Conservation (phyloP, 2,888 invertebrate genomes). For the Eugnorisma glareosa region DNA sequence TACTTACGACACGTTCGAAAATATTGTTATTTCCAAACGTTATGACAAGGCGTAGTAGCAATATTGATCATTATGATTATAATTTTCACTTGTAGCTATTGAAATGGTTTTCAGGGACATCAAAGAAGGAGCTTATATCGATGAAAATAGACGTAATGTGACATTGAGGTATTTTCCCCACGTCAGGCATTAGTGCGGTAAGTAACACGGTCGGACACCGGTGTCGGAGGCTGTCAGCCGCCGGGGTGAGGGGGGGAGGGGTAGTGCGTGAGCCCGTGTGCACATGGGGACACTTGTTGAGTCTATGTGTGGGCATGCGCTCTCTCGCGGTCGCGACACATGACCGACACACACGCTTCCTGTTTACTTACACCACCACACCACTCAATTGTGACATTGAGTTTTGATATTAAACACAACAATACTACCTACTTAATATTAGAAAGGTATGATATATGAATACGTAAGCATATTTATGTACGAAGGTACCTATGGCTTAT, state of each 20-base stretch:
- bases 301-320: constrained; percentile 81
- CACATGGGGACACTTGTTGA: constrained; percentile 90
- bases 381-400: constrained; percentile 37
- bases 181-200: constrained; percentile 59
- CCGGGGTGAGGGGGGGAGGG: constrained; percentile 42
- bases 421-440: constrained; percentile 23
- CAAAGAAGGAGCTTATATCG: constrained; percentile 32
- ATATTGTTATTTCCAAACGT: constrained; percentile 30
- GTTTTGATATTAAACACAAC: constrained; percentile 37
- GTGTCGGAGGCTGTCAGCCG: constrained; percentile 56
- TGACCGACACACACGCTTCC: constrained; percentile 52
- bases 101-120: constrained; percentile 32
- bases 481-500: constrained; percentile 17
- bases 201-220: constrained; percentile 70
- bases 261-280: constrained; percentile 64
- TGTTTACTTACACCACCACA: constrained; percentile 47
- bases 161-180: constrained; percentile 50
- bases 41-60: not conserved
- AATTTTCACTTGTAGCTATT: constrained; percentile 34
- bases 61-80: constrained; percentile 33
- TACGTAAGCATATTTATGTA: constrained; percentile 18
- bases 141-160: constrained; percentile 41
- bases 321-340: constrained; percentile 61
- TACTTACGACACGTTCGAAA: constrained; percentile 11
- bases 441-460: constrained; percentile 20